phyloP scores from a whole-genome alignment of 2,113 vertebrate genomes.

The Carlito syrichta region DNA sequence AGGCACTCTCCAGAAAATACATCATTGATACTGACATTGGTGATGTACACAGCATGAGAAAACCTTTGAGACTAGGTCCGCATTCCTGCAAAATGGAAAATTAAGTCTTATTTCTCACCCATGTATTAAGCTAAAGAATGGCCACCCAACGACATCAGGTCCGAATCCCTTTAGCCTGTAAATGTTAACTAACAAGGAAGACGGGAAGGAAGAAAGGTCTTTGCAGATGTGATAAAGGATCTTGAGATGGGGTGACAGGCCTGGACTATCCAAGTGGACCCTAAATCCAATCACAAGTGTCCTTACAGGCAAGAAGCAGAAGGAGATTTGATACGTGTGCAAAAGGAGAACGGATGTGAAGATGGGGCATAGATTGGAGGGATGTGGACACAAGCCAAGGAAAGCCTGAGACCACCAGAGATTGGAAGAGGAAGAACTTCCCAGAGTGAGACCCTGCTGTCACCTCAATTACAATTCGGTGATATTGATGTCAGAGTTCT shows the following conservation, averaged over 20 bases:
- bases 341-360: not conserved
- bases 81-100: not conserved
- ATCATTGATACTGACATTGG: not conserved
- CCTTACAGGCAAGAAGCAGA: not conserved
- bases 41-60: not conserved
- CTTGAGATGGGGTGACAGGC: not conserved
- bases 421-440: too few species aligned
- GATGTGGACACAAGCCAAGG: not conserved
- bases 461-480: too few species aligned
- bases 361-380: rapidly evolving
- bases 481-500: not conserved
- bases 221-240: not conserved
- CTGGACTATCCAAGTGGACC: not conserved
- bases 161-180: not conserved
- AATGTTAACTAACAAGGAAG: too few species aligned
- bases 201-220: not conserved
- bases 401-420: not conserved
- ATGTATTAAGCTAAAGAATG: not conserved
- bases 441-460: too few species aligned
- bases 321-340: not conserved
- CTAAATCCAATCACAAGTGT: not conserved
- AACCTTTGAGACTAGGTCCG: not conserved
- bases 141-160: not conserved
- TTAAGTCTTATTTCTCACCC: not conserved
- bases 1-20: not conserved